Base-by-base conservation (phyloP, 2,797 vertebrate genomes). In the Loris lydekkerianus region DNA sequence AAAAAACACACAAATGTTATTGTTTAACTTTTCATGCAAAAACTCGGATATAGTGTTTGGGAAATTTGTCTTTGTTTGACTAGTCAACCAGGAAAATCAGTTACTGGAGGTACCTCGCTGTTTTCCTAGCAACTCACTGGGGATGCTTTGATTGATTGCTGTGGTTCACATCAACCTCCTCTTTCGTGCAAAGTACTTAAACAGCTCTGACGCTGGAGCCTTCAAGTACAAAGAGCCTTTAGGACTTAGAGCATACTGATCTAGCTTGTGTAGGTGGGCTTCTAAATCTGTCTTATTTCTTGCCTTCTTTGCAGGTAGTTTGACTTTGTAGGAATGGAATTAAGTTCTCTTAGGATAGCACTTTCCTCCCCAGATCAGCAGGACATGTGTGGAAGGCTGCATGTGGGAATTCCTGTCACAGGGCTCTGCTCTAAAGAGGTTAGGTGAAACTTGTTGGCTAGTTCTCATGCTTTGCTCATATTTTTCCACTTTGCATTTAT, bases 1-100 rank as follows among this genome's bases (percentile, higher is more conserved):
- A 94, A 96, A 95, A 77, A 69, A 91, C 56, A 84, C 58, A 87
- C 87, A 88, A 80, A 86, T 96, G 91, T 91, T 95, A 90, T 96
- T 97, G 96, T 97, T 97, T 97, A 95, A 95, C 94, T 96, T 97
- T 97, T 90, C 95, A 80, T 95, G 89, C 89, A 96, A 95, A 95
- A 96, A 95, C 70, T 96, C 5, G 21, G 90, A 81, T 94, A 25
- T 34, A 78, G 89, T 95, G 83, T 96, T 97, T 96, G 93, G 90
- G 88, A 97, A 96, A 89, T 86, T 89, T 96, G 93, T n/a, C 97
- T 96, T 95, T 94, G 87, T 96, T 94, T 95, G 94, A 87, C 81
- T 80, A 85, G 78, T 93, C 86, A 82, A 96, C 82, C 92, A 97
- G 94, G 82, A 83, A 91, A 94, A 94, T 96, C 77, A 87, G 93